phyloP scores from a whole-genome alignment of 92 coral and sea anemone species.

The Nematostella vectensis region DNA sequence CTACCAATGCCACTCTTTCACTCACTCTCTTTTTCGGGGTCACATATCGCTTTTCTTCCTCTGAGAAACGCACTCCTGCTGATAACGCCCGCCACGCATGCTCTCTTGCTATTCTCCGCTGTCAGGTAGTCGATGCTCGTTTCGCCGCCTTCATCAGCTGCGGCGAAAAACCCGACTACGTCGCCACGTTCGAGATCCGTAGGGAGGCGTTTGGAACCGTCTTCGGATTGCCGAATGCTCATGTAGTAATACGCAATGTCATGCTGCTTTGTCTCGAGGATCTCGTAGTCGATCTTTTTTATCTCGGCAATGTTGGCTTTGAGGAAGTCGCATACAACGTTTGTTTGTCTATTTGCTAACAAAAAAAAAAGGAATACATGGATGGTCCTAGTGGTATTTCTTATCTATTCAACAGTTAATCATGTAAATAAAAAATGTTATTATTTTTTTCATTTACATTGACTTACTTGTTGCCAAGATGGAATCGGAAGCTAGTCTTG shows the following conservation, averaged over 20 bases:
- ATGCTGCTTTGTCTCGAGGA: conserved; percentile 51
- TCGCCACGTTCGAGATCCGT: conserved; percentile 76
- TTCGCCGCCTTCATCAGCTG: conserved; percentile 40
- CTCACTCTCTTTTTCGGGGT: conserved; percentile 25
- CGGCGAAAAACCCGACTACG: conserved; percentile 85
- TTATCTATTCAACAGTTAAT: no score
- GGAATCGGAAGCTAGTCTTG: no score
- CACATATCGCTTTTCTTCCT: conserved; percentile 35
- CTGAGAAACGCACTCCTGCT: conserved; percentile 73
- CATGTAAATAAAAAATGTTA: no score
- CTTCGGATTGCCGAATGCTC: conserved; percentile 11
- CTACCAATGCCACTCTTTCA: no score
- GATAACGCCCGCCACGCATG: conserved; percentile 87
- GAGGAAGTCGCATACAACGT: conserved; percentile 29
- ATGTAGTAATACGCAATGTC: conserved; percentile 83
- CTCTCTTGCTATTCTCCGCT: conserved; percentile 48
- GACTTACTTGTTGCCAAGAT: not conserved
- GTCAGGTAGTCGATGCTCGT: conserved; percentile 82
- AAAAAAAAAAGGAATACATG: not conserved
- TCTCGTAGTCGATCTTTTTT: conserved; percentile 41
- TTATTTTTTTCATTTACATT: no score
- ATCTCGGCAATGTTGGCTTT: conserved; percentile 61
- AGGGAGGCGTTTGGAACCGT: conserved; percentile 24
- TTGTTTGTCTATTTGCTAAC: not conserved
- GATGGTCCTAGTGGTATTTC: no score